Evolutionary conservation across 1,140 invertebrate genomes (phyloP).

Genomic region (Dufourea novaeangliae): DNA sequence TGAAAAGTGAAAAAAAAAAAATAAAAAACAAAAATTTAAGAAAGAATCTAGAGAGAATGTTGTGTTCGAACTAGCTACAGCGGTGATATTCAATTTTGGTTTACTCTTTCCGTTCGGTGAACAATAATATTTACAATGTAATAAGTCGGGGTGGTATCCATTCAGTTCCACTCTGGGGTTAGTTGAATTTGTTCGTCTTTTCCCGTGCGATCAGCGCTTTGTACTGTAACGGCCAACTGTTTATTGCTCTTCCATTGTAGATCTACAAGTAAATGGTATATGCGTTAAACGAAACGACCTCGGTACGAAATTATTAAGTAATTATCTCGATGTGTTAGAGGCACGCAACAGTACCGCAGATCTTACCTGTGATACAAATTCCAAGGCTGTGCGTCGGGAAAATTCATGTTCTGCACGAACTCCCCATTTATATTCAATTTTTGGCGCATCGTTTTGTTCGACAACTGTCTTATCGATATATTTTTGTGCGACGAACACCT

Average conservation of each 20-base stretch:
- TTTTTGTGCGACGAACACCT: slow-evolving; percentile 72
- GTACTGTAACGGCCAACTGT: slow-evolving; percentile 64
- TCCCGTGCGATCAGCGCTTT: slow-evolving; percentile 14
- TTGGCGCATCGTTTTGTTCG: slow-evolving; percentile 8
- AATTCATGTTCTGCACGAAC: slow-evolving; percentile 67
- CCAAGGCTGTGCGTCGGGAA: slow-evolving; percentile 53
- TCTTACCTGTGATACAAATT: slow-evolving; percentile 69
- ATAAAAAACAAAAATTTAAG: slow-evolving; percentile 16
- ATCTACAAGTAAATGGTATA: slow-evolving; percentile 61
- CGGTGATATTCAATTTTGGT: neutral
- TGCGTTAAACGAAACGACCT: neutral
- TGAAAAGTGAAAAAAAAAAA: neutral
- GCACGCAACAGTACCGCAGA: neutral
- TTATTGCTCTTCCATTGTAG: slow-evolving; percentile 51
- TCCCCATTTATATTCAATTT: slow-evolving; percentile 68
- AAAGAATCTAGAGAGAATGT: neutral
- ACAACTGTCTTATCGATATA: slow-evolving; percentile 58
- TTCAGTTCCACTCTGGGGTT: neutral
- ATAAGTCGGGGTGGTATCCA: neutral
- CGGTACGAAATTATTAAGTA: neutral
- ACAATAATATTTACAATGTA: neutral
- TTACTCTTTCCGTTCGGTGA: too few species aligned
- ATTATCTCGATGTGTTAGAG: neutral
- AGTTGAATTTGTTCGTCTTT: neutral
- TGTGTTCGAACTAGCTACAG: neutral